Percentiles rank a stretch among this genome's conserved stretches.
Conservation (phyloP, 2,113 vertebrate species). For the Trogon melanurus region DNA sequence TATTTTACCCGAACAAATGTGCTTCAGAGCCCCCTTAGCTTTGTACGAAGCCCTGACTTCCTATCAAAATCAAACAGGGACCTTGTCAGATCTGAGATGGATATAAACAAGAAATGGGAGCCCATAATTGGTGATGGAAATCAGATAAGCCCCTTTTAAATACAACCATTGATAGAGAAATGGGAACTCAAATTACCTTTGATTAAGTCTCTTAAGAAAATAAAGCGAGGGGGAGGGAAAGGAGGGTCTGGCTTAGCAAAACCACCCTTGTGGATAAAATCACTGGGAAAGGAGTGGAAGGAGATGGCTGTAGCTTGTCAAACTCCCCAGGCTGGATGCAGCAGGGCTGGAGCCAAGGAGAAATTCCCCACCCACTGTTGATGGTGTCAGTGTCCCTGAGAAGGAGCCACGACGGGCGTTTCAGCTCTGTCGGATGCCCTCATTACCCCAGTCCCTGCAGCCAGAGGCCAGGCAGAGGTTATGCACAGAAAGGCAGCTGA, state of each 20-base stretch:
- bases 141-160: constrained; percentile 84
- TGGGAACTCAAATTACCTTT: constrained; percentile 82
- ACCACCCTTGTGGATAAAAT: constrained; percentile 54
- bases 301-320: constrained; percentile 34
- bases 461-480: background rate
- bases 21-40: constrained; percentile 71
- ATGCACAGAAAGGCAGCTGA: background rate
- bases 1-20: constrained; percentile 82
- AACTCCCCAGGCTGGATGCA: constrained; percentile 37
- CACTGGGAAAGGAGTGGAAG: constrained; percentile 15
- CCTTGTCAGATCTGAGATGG: constrained; percentile 77
- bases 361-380: background rate
- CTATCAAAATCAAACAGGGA: constrained; percentile 78
- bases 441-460: background rate
- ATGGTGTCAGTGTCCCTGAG: background rate
- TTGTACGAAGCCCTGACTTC: constrained; percentile 76
- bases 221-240: constrained; percentile 63
- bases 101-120: constrained; percentile 85
- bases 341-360: constrained; percentile 57
- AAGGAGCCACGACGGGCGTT: background rate
- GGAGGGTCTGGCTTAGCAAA: constrained; percentile 22
- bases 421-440: background rate
- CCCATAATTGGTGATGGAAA: constrained; percentile 84
- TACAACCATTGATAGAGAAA: constrained; percentile 83
- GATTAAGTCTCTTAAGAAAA: constrained; percentile 83